Base-by-base conservation (phyloP, 2,888 invertebrate genomes). In the Exocentrus adspersus region DNA sequence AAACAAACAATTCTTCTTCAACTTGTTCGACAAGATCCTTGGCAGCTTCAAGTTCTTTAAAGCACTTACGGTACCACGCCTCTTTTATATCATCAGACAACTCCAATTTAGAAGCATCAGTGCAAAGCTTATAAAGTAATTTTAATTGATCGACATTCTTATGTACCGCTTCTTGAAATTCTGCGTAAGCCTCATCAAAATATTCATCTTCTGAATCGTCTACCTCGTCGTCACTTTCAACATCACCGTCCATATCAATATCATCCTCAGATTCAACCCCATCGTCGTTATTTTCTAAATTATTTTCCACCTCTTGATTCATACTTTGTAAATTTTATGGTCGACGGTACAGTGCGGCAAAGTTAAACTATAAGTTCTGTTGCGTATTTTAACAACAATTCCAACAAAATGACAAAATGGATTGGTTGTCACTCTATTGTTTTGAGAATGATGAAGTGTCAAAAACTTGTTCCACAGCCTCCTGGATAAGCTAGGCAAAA, bases 41-140 rank as follows among this genome's bases (percentile, higher is more conserved):
- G 16, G 59, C 48, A 10, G 14, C 16, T 17, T 63, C 63, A 5
- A 63, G 53, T 63, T 63, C 59, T 50, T 30, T 53, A 16, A 37
- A 41, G 16, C 43, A 32, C n/a, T 1, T 52, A 9, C 24, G 14
- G 10, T 52, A 37, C 30, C 21, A 52, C 32, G 24, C 37, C n/a
- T 12, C n/a, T 12, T 45, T 30, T 14, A 43, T 43, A 20, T 53
- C n/a, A n/a, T n/a, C 54, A 3, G 41, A 16, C n/a, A 48, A 24
- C 9, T 50, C 53, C n/a, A 46, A 41, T 9, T 50, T 48, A 17
- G n/a, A n/a, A n/a, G 48, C 3, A 12, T 48, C 16, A 9, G 21
- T 24, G n/a, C 53, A 48, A 7, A 50, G 10, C 43, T 50, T 63
- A 17, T 32, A 50, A 37, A 59, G 41, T 14, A 48, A 46, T 12